Base-by-base conservation (phyloP, 2,113 vertebrate species). In the Psephotus haematonotus region DNA sequence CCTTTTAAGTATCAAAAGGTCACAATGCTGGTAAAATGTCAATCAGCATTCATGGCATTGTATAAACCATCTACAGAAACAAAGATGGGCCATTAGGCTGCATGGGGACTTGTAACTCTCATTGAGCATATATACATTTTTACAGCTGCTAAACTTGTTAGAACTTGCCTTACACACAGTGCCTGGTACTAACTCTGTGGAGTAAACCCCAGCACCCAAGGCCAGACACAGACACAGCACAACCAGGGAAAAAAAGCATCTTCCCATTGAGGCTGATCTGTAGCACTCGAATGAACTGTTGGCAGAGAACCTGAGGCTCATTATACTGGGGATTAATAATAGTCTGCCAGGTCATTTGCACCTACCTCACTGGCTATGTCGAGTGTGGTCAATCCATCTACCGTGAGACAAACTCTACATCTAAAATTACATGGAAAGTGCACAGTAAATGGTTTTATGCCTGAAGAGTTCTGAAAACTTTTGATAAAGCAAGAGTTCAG, bases 381-480 rank as follows among this genome's bases (percentile, higher is more conserved):
- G 2, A 94, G 41, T 76, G 47, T 50, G 80, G 92, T 65, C 83
- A 92, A 96, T 93, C 85, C 85, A 92, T 96, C 82, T 93, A 72
- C 77, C 8, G 5, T 0, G 5, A 90, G 80, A 81, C 29, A 96
- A 92, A 88, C 90, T 86, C 76, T 70, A 22, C 50, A 93, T 81
- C 55, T 92, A 86, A 95, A 95, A 96, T 95, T 92, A 93, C 86
- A 72, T 63, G 72, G 64, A 72, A 94, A 90, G 55, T 17, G 33
- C 46, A 60, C 29, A 63, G 39, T 86, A 93, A 95, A 91, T 93
- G 86, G 35, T 46, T 91, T 93, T 86, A 55, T 68, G 89, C 80
- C 91, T 88, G 83, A 81, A 86, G 92, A 90, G 63, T 71, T 95
- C 70, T 82, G 37, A 76, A 90, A 96, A 94, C 86, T 96, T 96